Evolutionary conservation across 92 coral and sea anemone species (phyloP).

Genomic region (Palythoa grandiflora): DNA sequence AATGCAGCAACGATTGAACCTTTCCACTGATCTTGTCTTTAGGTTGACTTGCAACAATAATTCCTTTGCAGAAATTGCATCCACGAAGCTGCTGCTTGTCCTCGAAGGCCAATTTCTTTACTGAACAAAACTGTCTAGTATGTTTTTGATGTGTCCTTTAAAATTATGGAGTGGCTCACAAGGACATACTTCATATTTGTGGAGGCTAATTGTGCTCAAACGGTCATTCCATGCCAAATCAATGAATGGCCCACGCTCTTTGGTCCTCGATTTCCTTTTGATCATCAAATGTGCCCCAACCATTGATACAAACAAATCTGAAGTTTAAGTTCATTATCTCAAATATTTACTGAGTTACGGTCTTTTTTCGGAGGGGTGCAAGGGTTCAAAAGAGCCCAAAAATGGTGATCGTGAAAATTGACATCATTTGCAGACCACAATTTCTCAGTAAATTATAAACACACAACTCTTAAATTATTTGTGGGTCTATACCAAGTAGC

Average conservation of each 20-base stretch:
- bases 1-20: conserved; percentile 37
- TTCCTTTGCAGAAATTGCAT: conserved; percentile 6
- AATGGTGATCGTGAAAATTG: too few relatives aligned
- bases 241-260: neutral
- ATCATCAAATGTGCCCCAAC: neutral
- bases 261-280: too few relatives aligned
- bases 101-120: conserved; percentile 10
- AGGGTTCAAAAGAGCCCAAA: neutral
- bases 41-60: neutral
- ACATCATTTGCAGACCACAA: too few relatives aligned
- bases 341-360: neutral
- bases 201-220: conserved; percentile 12
- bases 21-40: conserved; percentile 9
- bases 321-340: neutral
- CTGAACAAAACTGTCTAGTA: conserved; percentile 18
- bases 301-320: neutral
- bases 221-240: neutral
- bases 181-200: conserved; percentile 31
- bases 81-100: conserved; percentile 43
- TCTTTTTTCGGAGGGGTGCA: neutral
- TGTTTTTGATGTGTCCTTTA: conserved; percentile 29
- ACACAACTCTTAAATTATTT: neutral
- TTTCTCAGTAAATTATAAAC: neutral
- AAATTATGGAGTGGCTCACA: conserved; percentile 54
- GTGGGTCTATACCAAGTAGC: conserved; percentile 9